phyloP scores from a whole-genome alignment of 2,797 vertebrate genomes.

The Odontamblyopus rebecca region DNA sequence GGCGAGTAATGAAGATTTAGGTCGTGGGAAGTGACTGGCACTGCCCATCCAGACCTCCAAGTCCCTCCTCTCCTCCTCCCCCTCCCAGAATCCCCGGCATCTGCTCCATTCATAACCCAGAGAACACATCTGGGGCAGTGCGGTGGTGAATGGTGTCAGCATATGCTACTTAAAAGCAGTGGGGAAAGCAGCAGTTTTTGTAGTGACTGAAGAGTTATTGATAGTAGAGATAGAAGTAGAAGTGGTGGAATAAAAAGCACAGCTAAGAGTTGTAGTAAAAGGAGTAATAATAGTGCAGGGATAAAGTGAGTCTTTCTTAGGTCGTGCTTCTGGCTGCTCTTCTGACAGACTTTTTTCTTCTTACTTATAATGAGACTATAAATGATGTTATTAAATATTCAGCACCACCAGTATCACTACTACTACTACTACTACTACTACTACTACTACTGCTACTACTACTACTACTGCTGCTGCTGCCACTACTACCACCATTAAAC shows the following conservation, averaged over 20 bases:
- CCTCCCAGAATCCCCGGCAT: conserved; percentile 37
- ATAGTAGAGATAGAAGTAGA: background rate
- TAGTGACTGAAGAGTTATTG: background rate
- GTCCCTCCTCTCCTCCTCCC: background rate
- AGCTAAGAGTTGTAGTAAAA: background rate
- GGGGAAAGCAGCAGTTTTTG: too few relatives aligned
- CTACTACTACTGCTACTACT: too few relatives aligned
- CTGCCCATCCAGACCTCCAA: conserved; percentile 4
- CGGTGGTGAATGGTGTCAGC: background rate
- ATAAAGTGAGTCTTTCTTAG: background rate
- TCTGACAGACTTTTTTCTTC: too few relatives aligned
- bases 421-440: too few relatives aligned
- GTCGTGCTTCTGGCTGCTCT: too few relatives aligned
- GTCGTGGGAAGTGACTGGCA: conserved; percentile 58
- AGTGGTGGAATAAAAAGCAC: background rate
- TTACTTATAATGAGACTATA: too few relatives aligned
- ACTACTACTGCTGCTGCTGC: too few relatives aligned
- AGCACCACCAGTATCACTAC: too few relatives aligned
- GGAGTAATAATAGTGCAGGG: background rate
- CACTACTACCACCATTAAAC: too few relatives aligned
- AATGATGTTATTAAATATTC: too few relatives aligned
- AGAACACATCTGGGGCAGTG: conserved; percentile 18
- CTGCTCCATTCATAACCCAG: conserved; percentile 44
- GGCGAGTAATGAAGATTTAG: conserved; percentile 62
- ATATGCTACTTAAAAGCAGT: background rate